These are phyloP conservation scores for Malacosoma neustria DNA, from an alignment of 2,888 invertebrate genomes.

Conservation along the genomic window DNA sequence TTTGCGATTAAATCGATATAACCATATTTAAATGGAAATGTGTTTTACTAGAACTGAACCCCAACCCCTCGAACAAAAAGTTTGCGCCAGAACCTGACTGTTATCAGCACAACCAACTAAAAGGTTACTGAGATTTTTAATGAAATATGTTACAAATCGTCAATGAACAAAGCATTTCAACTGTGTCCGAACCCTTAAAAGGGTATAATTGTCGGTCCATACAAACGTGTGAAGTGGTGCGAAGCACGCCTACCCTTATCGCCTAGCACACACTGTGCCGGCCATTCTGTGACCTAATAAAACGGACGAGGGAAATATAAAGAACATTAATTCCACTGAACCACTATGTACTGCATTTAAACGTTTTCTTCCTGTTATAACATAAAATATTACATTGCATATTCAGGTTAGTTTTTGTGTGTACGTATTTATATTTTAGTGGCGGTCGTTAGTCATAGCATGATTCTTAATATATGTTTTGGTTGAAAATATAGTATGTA, in stretches of 20 bases:
- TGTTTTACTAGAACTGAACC: too few species aligned
- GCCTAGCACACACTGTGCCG: conserved; percentile 31
- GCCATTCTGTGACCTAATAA: conserved; percentile 45
- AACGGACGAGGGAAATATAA: conserved; percentile 25
- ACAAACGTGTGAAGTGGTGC: conserved; percentile 31
- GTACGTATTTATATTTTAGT: neutral
- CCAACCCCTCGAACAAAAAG: too few species aligned
- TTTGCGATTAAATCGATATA: too few species aligned
- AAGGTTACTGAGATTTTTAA: too few species aligned
- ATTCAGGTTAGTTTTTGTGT: neutral
- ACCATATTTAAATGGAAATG: too few species aligned
- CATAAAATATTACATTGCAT: neutral
- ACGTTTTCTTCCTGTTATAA: neutral
- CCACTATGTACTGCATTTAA: neutral
- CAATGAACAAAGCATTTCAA: neutral
- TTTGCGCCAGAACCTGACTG: too few species aligned
- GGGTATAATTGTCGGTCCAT: neutral
- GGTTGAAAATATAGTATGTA: too few species aligned
- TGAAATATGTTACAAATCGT: too few species aligned
- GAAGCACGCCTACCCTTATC: conserved; percentile 43
- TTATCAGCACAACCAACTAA: too few species aligned
- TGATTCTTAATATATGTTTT: too few species aligned
- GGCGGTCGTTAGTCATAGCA: too few species aligned
- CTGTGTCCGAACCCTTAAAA: neutral
- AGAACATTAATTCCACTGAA: conserved; percentile 4